Percentiles rank a stretch among this genome's conserved stretches.
Evolutionary conservation across 2,113 vertebrate species (phyloP).

Genomic region (Scopus umbretta): DNA sequence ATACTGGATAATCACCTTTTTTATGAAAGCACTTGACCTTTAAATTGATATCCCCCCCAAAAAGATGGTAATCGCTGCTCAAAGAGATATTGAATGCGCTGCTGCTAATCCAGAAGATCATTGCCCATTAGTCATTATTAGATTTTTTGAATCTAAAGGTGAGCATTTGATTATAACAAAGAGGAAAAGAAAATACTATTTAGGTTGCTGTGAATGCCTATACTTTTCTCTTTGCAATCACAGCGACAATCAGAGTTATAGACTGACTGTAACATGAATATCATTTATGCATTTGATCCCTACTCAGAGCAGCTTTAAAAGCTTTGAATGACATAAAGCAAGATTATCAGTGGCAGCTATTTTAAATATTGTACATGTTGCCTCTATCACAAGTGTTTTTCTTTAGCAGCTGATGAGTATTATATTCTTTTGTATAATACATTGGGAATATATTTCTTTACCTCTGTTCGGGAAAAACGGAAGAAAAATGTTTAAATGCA

Average conservation of each 20-base stretch:
- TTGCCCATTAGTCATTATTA: conserved; percentile 50
- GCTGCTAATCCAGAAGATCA: conserved; percentile 46
- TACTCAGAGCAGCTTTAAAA: conserved; percentile 5
- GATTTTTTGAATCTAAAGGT: conserved; percentile 13
- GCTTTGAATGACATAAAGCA: conserved; percentile 10
- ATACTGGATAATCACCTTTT: conserved; percentile 71
- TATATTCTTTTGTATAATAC: conserved; percentile 1
- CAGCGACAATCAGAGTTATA: conserved; percentile 31
- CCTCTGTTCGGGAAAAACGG: background rate
- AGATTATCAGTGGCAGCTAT: conserved; percentile 28
- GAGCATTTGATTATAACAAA: conserved; percentile 9
- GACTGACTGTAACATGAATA: conserved; percentile 33
- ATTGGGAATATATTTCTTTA: background rate
- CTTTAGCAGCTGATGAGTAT: background rate
- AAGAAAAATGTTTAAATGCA: background rate
- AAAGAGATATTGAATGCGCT: conserved; percentile 57
- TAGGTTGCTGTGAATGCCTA: conserved; percentile 29
- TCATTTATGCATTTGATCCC: conserved; percentile 2
- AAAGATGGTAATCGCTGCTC: conserved; percentile 67
- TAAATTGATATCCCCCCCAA: conserved; percentile 67
- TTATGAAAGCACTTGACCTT: conserved; percentile 76
- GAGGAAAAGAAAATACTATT: conserved; percentile 29
- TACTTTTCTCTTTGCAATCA: background rate
- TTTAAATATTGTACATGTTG: conserved; percentile 35
- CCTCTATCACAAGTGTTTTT: background rate